Evolutionary conservation across 2,113 vertebrate species (phyloP), one percentile per base, ranked within the genome.

Genomic region (Pelodiscus sinensis): DNA sequence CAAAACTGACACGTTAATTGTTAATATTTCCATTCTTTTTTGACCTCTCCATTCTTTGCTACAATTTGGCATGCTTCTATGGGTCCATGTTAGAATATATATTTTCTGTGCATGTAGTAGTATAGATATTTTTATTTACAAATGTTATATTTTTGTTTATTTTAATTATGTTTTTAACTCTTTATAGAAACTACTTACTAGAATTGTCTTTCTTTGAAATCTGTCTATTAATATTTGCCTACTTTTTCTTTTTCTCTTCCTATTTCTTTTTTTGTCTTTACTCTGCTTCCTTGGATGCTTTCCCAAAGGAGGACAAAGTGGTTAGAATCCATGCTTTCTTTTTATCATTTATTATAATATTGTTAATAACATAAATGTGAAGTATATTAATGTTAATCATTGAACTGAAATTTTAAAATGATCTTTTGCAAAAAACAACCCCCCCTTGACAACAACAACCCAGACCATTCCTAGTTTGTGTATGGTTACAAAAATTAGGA

Each of bases 301-400:
- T 98, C 98, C 98, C 98, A 98, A 99, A 99, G 99, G 99, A 99
- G 99, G 99, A 99, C 98, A 99, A 99, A 99, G 99, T 99, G 99
- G 99, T 99, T 99, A 99, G 99, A 99, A 99, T 98, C 98, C 98
- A 98, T 98, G 92, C 93, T 98, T 97, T 97, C 92, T 98, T 98
- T 44, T 98, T 98, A 96, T 97, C 77, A 96, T 96, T 96, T 97
- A 81, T 96, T 90, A 94, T 95, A 84, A 91, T 97, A 94, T 96
- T 97, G 44, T 91, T 95, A 97, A 93, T 93, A 97, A 91, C 95
- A 88, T 96, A 57, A 91, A 79, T 89, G 92, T 96, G 97, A 93
- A 85, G 89, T 38, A 19, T 92, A 88, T 52, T 91, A 35, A 93
- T 92, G 81, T 94, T 81, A 93, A 88, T 87, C 79, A 58, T 1